Conservation (phyloP, 30 jellyfish, hydroid and myxozoan species). For the Euphysa ruthae region DNA sequence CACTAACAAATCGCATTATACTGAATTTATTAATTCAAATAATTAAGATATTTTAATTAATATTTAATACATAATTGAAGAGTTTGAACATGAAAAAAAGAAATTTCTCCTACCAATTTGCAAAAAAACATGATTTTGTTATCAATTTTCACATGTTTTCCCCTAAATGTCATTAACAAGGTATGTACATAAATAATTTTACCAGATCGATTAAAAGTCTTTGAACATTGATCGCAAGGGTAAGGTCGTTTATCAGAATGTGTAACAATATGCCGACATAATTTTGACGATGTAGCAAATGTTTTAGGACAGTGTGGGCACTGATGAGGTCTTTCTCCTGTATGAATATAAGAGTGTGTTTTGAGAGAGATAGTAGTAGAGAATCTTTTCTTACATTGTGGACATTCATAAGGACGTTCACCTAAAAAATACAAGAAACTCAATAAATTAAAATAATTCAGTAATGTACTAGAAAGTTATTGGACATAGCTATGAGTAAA, state of each 20-base stretch:
- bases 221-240: slow-evolving; percentile 77
- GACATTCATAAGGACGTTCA: slow-evolving; percentile 89
- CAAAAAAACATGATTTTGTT: no score
- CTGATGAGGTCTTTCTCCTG: slow-evolving; percentile 94
- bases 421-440: slow-evolving; percentile 39
- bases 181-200: no score
- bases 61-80: no score
- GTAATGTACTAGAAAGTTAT: neutral
- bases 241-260: slow-evolving; percentile 91
- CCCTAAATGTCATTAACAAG: no score
- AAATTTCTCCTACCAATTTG: no score
- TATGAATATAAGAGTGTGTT: slow-evolving; percentile 92
- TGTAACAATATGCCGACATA: slow-evolving; percentile 93
- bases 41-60: no score
- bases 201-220: slow-evolving; percentile 97
- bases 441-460: neutral
- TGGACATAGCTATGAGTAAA: no score
- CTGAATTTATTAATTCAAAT: no score
- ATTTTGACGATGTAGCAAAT: slow-evolving; percentile 90
- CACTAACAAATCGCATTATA: no score
- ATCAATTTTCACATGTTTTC: no score
- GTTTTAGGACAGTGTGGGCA: slow-evolving; percentile 92
- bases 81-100: no score
- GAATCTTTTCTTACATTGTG: slow-evolving; percentile 72
- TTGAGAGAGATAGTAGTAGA: slow-evolving; percentile 90